A percentile compares a stretch with the other conserved stretches of the same genome.
phyloP scores from a whole-genome alignment of 2,113 vertebrate species.

The Scalopus aquaticus region DNA sequence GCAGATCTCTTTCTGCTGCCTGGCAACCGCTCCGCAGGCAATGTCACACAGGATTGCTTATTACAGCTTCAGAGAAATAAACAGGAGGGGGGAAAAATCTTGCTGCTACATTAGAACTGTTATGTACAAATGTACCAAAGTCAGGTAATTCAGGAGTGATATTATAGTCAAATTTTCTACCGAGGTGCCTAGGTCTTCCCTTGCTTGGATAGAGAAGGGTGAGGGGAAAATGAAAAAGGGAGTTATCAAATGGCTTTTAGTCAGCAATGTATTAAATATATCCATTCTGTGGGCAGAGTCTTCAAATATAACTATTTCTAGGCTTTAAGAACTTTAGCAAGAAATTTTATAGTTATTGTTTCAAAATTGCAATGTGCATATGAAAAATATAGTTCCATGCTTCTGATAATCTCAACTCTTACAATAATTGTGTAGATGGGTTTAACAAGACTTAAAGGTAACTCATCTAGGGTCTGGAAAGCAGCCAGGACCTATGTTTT shows the following conservation, averaged over 20 bases:
- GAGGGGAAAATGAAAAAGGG: not conserved
- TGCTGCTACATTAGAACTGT: constrained; percentile 54
- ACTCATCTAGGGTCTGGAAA: not conserved
- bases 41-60: constrained; percentile 70
- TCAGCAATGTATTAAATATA: constrained; percentile 40
- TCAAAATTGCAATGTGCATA: not conserved
- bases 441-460: not conserved
- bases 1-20: constrained; percentile 74
- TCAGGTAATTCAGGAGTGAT: constrained; percentile 7
- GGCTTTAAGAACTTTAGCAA: not conserved
- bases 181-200: not conserved
- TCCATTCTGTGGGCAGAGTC: not conserved
- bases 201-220: not conserved
- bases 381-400: not conserved
- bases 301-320: constrained; percentile 33
- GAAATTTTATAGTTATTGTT: constrained; percentile 29
- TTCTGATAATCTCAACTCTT: not conserved
- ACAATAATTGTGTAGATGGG: not conserved
- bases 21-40: constrained; percentile 71
- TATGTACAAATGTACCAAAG: constrained; percentile 39
- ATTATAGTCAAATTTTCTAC: not conserved
- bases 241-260: not conserved
- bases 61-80: constrained; percentile 72
- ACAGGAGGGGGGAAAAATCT: constrained; percentile 44
- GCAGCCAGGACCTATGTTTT: not conserved